Base-by-base conservation (phyloP, 2,113 vertebrate species). In the Elephas maximus region DNA sequence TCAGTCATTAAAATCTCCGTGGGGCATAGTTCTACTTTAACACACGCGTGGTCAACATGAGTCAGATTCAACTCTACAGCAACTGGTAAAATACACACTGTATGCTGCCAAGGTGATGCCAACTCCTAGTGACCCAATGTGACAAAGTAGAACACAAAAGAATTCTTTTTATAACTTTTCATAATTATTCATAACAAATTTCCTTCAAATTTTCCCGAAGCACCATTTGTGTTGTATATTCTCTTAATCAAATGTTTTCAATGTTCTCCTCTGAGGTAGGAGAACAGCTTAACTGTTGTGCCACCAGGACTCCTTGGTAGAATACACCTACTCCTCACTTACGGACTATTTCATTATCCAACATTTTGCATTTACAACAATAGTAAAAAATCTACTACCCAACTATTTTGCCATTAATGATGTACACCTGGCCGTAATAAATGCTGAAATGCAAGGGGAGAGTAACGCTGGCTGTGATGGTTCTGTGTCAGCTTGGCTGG, bases 201-300 rank as follows among this genome's bases (percentile, higher is more conserved):
- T 28, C 21, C 5, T 48, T 79, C 10, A 76, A 20, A 78, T 80
- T 30, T 62, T n/a, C 37, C 69, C 53, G 20, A 82, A 62, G 44
- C 23, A 28, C 1, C 5, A 8, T 28, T n/a, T 10, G 1, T 4
- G 30, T 73, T 30, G 4, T 18, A 2, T 41, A 33, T 71, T 78
- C 23, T 78, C 2, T 10, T 0, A 28, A 1, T 78, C 24, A 9
- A 2, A 48, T 0, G 0, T 65, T n/a, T 45, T 44, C 28, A 57
- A 1, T 69, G 1, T 79, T 88, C 28, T 51, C 41, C 41, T 37
- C 71, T 88, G 15, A 24, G 67, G 60, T 45, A 41, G 48, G 18
- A 15, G 11, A 28, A 77, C 3, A 17, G n/a, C 37, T 74, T 21
- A 41, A 74, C 71, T 9, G 6, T 37, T 41, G 30, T 17, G 15